Conservation (phyloP, 2,797 vertebrate genomes). For the Diglossa cyanea region DNA sequence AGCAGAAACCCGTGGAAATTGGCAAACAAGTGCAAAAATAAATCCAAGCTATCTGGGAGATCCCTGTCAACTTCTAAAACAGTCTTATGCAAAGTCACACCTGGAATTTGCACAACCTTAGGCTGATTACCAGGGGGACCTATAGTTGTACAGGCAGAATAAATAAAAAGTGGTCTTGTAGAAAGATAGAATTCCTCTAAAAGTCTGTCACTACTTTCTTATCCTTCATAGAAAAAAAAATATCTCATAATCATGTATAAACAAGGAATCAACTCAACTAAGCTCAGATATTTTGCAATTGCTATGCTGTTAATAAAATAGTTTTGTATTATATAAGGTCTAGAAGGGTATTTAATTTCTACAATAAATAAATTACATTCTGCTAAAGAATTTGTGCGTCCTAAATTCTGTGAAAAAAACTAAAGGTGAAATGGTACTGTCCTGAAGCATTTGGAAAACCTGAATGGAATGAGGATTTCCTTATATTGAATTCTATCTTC, state of each 20-base stretch:
- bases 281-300: neutral
- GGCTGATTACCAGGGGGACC: neutral
- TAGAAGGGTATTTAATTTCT: neutral
- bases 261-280: neutral
- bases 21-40: neutral
- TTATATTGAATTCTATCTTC: neutral
- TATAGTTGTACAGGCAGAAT: neutral
- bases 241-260: neutral
- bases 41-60: neutral
- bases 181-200: neutral
- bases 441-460: neutral
- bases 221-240: neutral
- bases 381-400: neutral
- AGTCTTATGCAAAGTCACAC: neutral
- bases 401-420: neutral
- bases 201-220: neutral
- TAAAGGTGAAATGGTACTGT: neutral
- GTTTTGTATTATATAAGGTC: neutral
- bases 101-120: slow-evolving; percentile 20
- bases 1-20: neutral
- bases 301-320: neutral
- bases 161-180: neutral
- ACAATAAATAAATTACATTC: neutral
- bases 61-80: neutral
- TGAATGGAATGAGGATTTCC: neutral